A percentile compares a stretch with the other conserved stretches of the same genome.
Conservation (phyloP, 2,113 vertebrate species). For the Scolopax mira region DNA sequence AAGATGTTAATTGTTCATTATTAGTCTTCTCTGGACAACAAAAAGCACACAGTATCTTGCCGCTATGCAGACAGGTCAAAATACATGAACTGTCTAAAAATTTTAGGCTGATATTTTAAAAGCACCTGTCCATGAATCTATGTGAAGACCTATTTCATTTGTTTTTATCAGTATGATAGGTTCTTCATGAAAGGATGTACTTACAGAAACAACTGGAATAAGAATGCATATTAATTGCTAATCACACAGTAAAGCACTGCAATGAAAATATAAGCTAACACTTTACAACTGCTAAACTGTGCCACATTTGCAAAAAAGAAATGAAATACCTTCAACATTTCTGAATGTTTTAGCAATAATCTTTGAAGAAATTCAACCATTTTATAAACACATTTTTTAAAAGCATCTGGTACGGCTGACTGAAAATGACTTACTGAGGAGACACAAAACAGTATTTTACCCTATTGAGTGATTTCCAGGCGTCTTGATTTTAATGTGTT, state of each 20-base stretch:
- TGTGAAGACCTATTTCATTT: neutral
- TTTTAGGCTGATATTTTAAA: neutral
- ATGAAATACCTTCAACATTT: neutral
- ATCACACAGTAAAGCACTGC: neutral
- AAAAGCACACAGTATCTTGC: neutral
- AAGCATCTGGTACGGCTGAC: neutral
- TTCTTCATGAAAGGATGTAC: neutral
- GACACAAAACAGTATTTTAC: neutral
- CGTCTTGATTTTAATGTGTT: neutral
- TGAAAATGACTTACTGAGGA: neutral
- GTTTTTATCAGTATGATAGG: neutral
- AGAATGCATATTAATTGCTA: neutral
- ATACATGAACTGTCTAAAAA: neutral
- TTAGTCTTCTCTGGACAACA: neutral
- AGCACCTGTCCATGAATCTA: neutral
- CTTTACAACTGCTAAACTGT: neutral
- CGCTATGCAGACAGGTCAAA: neutral
- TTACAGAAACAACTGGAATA: neutral
- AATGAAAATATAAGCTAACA: neutral
- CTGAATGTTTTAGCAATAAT: neutral
- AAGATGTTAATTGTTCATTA: neutral
- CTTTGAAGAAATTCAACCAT: neutral
- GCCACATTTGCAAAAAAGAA: neutral
- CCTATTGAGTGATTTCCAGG: neutral
- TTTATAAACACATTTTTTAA: neutral